Evolutionary conservation across 1,140 invertebrate genomes (phyloP).

Genomic region (Eriosoma lanigerum): DNA sequence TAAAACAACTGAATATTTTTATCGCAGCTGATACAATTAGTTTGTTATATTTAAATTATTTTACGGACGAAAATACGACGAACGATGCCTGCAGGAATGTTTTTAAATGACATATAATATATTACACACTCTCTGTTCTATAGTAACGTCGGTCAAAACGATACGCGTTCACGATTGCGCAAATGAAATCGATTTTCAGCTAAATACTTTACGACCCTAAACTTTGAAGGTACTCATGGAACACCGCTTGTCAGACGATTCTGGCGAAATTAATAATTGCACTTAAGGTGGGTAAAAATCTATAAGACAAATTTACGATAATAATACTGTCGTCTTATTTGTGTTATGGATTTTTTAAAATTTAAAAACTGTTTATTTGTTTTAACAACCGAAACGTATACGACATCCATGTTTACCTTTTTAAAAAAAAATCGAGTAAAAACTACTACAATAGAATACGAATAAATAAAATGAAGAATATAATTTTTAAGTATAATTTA

Average conservation of each 20-base stretch:
- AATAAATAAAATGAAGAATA: too few relatives aligned
- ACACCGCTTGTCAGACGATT: neutral
- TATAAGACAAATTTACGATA: neutral
- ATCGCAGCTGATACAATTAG: neutral
- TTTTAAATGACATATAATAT: too few relatives aligned
- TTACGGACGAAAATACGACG: too few relatives aligned
- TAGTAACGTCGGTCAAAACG: neutral
- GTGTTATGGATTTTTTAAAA: neutral
- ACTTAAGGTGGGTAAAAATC: neutral
- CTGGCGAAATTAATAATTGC: neutral
- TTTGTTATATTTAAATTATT: neutral
- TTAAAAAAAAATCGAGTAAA: too few relatives aligned
- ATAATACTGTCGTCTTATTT: neutral
- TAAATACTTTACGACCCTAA: neutral
- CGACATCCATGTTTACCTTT: too few relatives aligned
- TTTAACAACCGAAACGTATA: too few relatives aligned
- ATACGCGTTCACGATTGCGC: neutral
- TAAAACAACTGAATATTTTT: too few relatives aligned
- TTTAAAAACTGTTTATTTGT: too few relatives aligned
- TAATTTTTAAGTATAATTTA: too few relatives aligned
- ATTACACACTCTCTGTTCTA: neutral
- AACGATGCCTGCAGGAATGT: too few relatives aligned
- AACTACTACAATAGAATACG: too few relatives aligned
- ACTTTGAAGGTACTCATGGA: neutral
- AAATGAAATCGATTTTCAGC: neutral